Percentiles rank a stretch among this genome's conserved stretches.
phyloP scores from a whole-genome alignment of 2,113 vertebrate genomes.

The Chiloscyllium plagiosum region DNA sequence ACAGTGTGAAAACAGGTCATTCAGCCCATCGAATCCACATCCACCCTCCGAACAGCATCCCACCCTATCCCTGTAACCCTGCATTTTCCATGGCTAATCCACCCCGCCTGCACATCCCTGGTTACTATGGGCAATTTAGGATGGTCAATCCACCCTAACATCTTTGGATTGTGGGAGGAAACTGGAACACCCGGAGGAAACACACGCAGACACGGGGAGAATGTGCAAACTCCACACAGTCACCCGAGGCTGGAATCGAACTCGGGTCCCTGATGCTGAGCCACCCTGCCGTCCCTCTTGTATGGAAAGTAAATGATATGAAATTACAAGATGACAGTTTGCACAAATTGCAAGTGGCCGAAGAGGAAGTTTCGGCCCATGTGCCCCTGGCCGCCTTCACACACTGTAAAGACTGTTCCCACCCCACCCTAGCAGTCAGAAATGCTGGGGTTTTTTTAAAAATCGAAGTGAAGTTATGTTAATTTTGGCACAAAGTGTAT shows the following conservation, averaged over 20 bases:
- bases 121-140: too few species aligned
- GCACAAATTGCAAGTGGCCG: background rate
- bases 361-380: background rate
- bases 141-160: too few species aligned
- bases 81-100: background rate
- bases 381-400: background rate
- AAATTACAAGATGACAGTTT: background rate
- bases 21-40: too few species aligned
- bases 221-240: too few species aligned
- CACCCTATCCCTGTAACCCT: background rate
- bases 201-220: too few species aligned
- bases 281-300: background rate
- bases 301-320: background rate
- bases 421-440: background rate
- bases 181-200: too few species aligned
- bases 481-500: background rate
- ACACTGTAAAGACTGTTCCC: background rate
- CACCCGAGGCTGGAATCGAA: too few species aligned
- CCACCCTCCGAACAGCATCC: too few species aligned
- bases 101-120: too few species aligned
- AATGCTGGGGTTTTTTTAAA: background rate
- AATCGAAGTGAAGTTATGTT: background rate
- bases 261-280: background rate
- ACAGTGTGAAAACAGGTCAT: too few species aligned
- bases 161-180: too few species aligned